phyloP scores from a whole-genome alignment of 2,797 vertebrate species.

The Enteromius afrohamiltoni region DNA sequence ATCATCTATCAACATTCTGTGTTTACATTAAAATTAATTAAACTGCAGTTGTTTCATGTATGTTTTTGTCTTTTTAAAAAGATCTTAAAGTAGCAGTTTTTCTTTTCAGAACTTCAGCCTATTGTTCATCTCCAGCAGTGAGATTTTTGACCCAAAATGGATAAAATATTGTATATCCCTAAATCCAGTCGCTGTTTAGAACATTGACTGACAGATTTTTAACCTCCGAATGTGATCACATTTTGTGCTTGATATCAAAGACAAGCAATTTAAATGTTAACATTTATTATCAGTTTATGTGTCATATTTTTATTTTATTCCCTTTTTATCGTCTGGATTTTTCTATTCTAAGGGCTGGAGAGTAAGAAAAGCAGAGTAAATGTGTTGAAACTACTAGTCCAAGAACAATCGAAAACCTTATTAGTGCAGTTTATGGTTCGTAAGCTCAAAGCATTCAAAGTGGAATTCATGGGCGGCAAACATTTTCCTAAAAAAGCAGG shows the following conservation, averaged over 20 bases:
- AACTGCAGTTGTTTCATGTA: not conserved
- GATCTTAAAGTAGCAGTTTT: not conserved
- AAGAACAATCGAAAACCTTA: not conserved
- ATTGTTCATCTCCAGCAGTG: not conserved
- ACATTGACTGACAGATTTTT: not conserved
- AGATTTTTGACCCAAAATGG: not conserved
- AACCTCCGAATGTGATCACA: not conserved
- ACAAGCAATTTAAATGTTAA: not conserved
- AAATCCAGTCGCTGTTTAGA: not conserved
- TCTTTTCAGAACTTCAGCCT: not conserved
- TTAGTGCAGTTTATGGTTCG: slow-evolving; percentile 13
- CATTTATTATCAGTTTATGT: not conserved
- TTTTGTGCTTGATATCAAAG: not conserved
- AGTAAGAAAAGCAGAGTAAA: slow-evolving; percentile 12
- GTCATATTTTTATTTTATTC: not conserved
- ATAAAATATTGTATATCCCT: not conserved
- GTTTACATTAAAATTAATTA: not conserved
- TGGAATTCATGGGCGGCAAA: slow-evolving; percentile 13
- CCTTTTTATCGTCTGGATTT: not conserved
- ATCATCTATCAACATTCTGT: not conserved
- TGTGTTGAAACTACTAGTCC: slow-evolving; percentile 8
- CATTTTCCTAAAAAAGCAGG: not conserved
- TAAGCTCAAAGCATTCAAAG: slow-evolving; percentile 2
- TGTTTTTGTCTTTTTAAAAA: not conserved
- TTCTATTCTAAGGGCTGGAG: not conserved